Percentiles rank a stretch among this genome's conserved stretches.
These are phyloP conservation scores for Ceuthmochares aereus DNA, from an alignment of 2,113 vertebrate species.

Conservation along the genomic window DNA sequence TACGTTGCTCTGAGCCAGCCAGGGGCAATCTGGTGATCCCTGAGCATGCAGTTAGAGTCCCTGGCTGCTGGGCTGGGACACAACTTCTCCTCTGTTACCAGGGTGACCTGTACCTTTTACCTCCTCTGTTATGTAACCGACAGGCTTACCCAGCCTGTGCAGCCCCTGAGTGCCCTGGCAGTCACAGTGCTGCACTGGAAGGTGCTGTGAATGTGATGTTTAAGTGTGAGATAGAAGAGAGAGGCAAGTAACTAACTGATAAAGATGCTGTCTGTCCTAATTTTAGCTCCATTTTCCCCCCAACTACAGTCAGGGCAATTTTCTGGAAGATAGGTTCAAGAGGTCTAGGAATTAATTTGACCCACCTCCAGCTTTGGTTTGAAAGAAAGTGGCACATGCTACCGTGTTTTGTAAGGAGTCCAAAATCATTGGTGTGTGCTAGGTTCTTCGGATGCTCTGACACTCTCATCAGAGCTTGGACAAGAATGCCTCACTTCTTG, in stretches of 20 bases:
- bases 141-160: background rate
- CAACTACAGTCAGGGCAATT: background rate
- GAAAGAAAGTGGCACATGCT: background rate
- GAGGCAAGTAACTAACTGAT: background rate
- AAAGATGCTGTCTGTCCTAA: background rate
- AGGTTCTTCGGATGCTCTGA: background rate
- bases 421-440: background rate
- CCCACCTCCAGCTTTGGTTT: background rate
- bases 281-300: background rate
- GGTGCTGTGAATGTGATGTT: background rate
- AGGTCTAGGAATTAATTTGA: background rate
- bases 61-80: background rate
- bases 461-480: background rate
- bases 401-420: background rate
- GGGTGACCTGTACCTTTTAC: too few species aligned
- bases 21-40: background rate
- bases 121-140: too few species aligned
- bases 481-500: background rate
- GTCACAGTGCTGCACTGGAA: background rate
- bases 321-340: background rate
- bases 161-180: background rate
- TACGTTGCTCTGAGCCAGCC: background rate
- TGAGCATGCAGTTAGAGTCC: background rate
- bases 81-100: background rate
- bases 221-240: background rate